A percentile compares a stretch with the other conserved stretches of the same genome.
These are phyloP conservation scores for Ceramica pisi DNA, from an alignment of 2,888 invertebrate genomes.

Conservation along the genomic window DNA sequence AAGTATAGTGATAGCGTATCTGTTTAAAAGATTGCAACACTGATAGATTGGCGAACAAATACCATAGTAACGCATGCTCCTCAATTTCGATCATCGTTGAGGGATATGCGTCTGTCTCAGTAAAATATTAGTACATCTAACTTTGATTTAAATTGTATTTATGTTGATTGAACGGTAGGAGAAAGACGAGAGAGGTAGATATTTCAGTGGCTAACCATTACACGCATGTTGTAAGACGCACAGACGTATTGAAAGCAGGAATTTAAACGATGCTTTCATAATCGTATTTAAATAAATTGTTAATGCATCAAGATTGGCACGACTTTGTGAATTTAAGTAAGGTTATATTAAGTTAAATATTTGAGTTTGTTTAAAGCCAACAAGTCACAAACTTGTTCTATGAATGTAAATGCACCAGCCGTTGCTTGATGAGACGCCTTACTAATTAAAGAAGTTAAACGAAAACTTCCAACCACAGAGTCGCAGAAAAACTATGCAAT, in stretches of 20 bases:
- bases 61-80: constrained; percentile 14
- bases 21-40: constrained; percentile 59
- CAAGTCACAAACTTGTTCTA: constrained; percentile 19
- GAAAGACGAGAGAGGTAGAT: constrained; percentile 4
- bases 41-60: constrained; percentile 44
- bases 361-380: constrained; percentile 30
- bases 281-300: constrained; percentile 7
- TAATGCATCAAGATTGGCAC: constrained; percentile 28
- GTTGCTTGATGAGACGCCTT: constrained; percentile 13
- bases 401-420: constrained; percentile 21
- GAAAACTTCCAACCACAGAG: background rate
- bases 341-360: constrained; percentile 49
- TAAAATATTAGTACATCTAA: background rate
- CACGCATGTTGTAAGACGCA: background rate
- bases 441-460: constrained; percentile 1
- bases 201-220: constrained; percentile 9
- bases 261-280: constrained; percentile 7
- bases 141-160: constrained; percentile 21
- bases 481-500: background rate
- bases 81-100: constrained; percentile 30
- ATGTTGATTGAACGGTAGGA: constrained; percentile 9
- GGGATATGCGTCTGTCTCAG: constrained; percentile 2
- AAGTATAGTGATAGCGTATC: constrained; percentile 55
- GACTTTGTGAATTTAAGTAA: constrained; percentile 27
- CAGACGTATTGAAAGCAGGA: background rate